Conservation (phyloP, 2,888 invertebrate species). For the Conomelus anceps region DNA sequence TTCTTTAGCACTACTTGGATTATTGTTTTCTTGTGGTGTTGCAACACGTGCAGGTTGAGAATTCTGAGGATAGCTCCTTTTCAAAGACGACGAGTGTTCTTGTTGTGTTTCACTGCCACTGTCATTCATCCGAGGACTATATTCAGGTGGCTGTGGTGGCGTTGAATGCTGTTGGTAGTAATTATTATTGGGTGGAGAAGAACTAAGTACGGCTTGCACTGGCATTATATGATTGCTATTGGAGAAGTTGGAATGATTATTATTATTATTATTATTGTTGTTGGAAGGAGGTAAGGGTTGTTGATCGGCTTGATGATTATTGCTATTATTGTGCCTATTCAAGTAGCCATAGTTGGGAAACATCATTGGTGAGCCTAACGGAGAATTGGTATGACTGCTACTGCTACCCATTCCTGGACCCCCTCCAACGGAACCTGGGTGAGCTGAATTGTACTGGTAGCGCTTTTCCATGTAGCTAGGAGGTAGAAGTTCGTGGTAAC, state of each 20-base stretch:
- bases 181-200: not conserved
- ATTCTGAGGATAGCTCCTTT: not conserved
- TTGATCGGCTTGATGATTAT: not conserved
- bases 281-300: not conserved
- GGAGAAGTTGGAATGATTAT: not conserved
- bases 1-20: not conserved
- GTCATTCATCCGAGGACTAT: not conserved
- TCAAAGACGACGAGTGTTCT: not conserved
- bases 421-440: not conserved
- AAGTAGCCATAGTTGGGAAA: not conserved
- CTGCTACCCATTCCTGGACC: not conserved
- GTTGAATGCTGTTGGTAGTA: not conserved
- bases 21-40: not conserved
- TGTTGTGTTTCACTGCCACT: not conserved
- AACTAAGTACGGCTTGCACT: not conserved
- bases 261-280: not conserved
- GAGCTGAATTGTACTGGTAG: slow-evolving; percentile 16
- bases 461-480: slow-evolving; percentile 26
- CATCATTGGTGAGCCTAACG: not conserved
- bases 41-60: not conserved
- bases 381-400: not conserved
- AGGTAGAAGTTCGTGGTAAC: slow-evolving; percentile 45
- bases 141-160: not conserved
- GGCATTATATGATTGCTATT: not conserved
- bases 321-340: not conserved